Base-by-base conservation (phyloP, 2,113 vertebrate species). In the Mohoua ochrocephala region DNA sequence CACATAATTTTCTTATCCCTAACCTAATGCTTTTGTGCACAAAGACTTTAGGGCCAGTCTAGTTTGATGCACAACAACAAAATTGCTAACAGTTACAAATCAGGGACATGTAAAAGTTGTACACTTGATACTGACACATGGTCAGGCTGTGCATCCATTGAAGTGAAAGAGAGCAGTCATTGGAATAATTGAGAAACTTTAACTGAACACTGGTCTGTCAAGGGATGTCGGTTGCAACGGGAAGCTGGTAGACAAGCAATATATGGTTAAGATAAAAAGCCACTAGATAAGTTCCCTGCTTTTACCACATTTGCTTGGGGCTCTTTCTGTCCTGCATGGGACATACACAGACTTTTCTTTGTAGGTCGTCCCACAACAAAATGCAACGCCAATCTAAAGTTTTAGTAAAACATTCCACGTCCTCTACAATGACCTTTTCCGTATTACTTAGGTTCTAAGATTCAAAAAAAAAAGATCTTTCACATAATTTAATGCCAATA, bases 61-160 rank as follows among this genome's bases (percentile, higher is more conserved):
- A 26, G 15, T 75, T 73, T 65, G 73, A 53, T 23, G 41, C n/a
- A 49, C 14, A 49, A 23, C 31, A 69, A 2, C 13, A 9, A n/a
- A n/a, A 14, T 17, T 71, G 23, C 31, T 37, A 63, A n/a, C 27
- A 69, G 17, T 37, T 57, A 47, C 42, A 42, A 45, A 68, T n/a
- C 4, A 26, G 27, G 52, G 27, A 39, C 14, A 3, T 7, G 7
- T 33, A 52, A 35, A 35, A 91, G 47, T 13, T 0, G 0, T 30
- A 15, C 2, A 5, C 15, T 37, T 68, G 39, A 18, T 31, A 27
- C 23, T 21, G 33, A 20, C 33, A 27, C 8, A 0, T 20, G 17
- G 15, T 56, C 42, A 84, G 33, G 24, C 26, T 52, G n/a, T 33
- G 28, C 20, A 50, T 47, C 35, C 10, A 0, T 5, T 74, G 33